phyloP scores from a whole-genome alignment of 2,797 vertebrate genomes.

The Acipenser ruthenus region DNA sequence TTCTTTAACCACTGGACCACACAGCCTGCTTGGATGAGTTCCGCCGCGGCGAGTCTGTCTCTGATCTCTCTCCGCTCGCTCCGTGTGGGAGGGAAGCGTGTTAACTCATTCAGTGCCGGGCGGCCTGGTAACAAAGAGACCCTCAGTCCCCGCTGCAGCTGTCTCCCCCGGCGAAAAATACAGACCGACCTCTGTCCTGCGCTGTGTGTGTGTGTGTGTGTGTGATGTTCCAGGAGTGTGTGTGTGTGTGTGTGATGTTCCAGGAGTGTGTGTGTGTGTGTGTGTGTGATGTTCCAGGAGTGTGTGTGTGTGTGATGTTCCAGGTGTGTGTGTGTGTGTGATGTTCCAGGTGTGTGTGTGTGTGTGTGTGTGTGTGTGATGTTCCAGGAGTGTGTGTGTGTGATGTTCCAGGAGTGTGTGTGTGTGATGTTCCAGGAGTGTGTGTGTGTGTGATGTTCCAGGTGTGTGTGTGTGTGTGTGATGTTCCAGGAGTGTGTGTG shows the following conservation, averaged over 20 bases:
- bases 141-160: not conserved
- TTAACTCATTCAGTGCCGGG: too few relatives aligned
- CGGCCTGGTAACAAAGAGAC: not conserved
- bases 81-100: too few relatives aligned
- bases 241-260: conserved; percentile 6
- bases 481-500: too few relatives aligned
- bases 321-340: conserved; percentile 6
- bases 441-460: not conserved
- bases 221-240: conserved; percentile 6
- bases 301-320: not conserved
- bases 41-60: not conserved
- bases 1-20: too few relatives aligned
- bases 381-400: not conserved
- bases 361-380: not conserved
- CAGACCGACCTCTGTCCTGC: not conserved
- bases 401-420: conserved; percentile 12
- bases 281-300: not conserved
- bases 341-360: not conserved
- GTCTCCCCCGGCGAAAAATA: not conserved
- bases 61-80: too few relatives aligned
- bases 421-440: not conserved
- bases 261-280: not conserved
- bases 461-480: not conserved
- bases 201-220: conserved; percentile 6
- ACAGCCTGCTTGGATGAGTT: not conserved